Evolutionary conservation across 2,797 vertebrate species (phyloP), one percentile per base, ranked within the genome.

Genomic region (Poecilia wingei): DNA sequence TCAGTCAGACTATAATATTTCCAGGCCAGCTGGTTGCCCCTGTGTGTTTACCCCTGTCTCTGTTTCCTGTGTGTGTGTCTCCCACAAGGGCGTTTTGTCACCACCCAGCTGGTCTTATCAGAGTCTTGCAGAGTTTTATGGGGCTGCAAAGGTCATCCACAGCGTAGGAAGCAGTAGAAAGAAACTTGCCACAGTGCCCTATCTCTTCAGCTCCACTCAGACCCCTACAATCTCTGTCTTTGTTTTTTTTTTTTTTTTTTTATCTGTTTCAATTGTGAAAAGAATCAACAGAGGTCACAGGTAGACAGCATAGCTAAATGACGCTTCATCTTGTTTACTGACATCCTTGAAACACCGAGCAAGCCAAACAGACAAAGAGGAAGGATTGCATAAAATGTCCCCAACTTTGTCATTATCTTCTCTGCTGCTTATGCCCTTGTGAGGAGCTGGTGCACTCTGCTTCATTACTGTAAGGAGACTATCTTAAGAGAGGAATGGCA

Each of bases 401-500:
- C 86, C 81, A 85, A 88, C 87, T 85, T 90, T 82, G 86, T 92
- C 90, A 90, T 92, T 91, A 91, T 93, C 89, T 92, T 89, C 87
- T 88, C 86, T 83, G 89, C 87, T 92, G 88, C 91, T 84, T 84
- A 81, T 86, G 88, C 77, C 83, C 88, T 86, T 79, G 75, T 91
- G 84, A 84, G 87, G 79, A 79, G 82, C 86, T 82, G 84, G 86
- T 86, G 87, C 87, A 79, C 88, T 86, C 77, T 72, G 84, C 91
- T 94, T 93, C 91, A 91, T 93, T 92, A 94, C 93, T 90, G 91
- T 94, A 93, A 92, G 89, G 88, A 91, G 88, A 88, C 90, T 87
- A 91, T 93, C 92, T 92, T 89, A 91, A 90, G 82, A 87, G 85
- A 89, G 86, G 87, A 89, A 89, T 92, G 93, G 94, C 92, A 92